Conservation (phyloP, 2,797 vertebrate species). For the Chelmon rostratus region DNA sequence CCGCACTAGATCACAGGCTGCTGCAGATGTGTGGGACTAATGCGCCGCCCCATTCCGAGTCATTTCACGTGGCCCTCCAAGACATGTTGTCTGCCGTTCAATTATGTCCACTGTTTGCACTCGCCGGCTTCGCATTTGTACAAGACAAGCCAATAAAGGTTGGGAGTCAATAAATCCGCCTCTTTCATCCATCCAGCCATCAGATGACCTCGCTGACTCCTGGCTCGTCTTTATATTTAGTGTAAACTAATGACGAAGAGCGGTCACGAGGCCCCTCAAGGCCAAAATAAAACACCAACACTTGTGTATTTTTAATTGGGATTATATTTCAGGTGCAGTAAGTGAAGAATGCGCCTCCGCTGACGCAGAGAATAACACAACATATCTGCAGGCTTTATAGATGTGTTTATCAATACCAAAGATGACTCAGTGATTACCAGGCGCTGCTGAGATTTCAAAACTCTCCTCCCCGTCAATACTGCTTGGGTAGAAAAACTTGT, state of each 20-base stretch:
- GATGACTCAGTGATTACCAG: conserved; percentile 58
- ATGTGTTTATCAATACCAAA: conserved; percentile 41
- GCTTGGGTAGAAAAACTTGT: conserved; percentile 14
- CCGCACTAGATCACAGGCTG: conserved; percentile 17
- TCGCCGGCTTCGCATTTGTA: conserved; percentile 39
- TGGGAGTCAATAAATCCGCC: conserved; percentile 53
- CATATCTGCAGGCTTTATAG: conserved; percentile 35
- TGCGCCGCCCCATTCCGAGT: conserved; percentile 31
- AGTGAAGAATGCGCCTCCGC: conserved; percentile 28
- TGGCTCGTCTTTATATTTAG: conserved; percentile 73
- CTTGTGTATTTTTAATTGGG: conserved; percentile 76
- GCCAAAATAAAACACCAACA: conserved; percentile 71
- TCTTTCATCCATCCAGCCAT: conserved; percentile 32
- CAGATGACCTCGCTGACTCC: conserved; percentile 61
- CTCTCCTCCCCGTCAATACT: conserved; percentile 31
- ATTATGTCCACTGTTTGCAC: conserved; percentile 57
- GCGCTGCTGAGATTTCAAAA: conserved; percentile 40
- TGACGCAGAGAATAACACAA: conserved; percentile 28
- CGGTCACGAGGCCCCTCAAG: conserved; percentile 57
- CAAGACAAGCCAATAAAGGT: conserved; percentile 58
- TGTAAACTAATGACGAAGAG: conserved; percentile 67
- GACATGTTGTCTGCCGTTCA: conserved; percentile 36
- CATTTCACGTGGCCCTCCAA: conserved; percentile 42
- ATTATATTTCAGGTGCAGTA: conserved; percentile 64
- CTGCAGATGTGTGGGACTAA: conserved; percentile 23